Evolutionary conservation across 2,113 vertebrate genomes (phyloP).

Genomic region (Tetraodon nigroviridis): DNA sequence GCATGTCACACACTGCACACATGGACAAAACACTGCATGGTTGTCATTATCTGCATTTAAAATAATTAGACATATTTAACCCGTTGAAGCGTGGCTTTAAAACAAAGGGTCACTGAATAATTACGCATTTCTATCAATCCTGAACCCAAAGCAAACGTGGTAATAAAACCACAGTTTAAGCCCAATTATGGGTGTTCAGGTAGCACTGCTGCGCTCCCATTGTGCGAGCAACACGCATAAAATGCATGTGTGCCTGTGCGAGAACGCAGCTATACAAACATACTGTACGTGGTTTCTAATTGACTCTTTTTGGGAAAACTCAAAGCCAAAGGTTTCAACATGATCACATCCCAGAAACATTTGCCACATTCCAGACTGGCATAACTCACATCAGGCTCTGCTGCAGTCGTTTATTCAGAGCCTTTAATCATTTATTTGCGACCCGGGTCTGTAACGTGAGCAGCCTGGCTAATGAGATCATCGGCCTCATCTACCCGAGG

Average conservation of each 20-base stretch:
- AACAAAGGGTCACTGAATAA: conserved; percentile 65
- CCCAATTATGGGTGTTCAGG: conserved; percentile 70
- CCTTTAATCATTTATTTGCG: conserved; percentile 5
- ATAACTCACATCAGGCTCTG: conserved; percentile 5
- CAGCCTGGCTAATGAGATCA: conserved; percentile 2
- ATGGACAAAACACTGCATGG: too few species aligned
- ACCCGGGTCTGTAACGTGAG: not conserved
- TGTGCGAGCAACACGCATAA: conserved; percentile 17
- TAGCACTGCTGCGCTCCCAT: conserved; percentile 23
- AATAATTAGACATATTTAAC: too few species aligned
- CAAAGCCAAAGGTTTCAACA: conserved; percentile 24
- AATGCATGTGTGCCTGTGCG: not conserved
- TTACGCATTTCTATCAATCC: conserved; percentile 71
- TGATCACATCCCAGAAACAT: conserved; percentile 45
- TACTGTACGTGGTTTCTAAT: conserved; percentile 23
- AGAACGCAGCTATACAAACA: conserved; percentile 32
- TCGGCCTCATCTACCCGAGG: not conserved
- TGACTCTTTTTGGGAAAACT: conserved; percentile 20
- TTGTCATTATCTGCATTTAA: too few species aligned
- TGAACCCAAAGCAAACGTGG: conserved; percentile 47
- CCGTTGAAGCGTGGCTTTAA: not conserved
- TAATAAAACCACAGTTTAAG: conserved; percentile 62
- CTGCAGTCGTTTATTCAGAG: conserved; percentile 9
- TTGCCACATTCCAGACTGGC: conserved; percentile 18
- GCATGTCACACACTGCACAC: too few species aligned